phyloP scores from a whole-genome alignment of 2,797 vertebrate genomes.

The Myiotriccus ornatus region DNA sequence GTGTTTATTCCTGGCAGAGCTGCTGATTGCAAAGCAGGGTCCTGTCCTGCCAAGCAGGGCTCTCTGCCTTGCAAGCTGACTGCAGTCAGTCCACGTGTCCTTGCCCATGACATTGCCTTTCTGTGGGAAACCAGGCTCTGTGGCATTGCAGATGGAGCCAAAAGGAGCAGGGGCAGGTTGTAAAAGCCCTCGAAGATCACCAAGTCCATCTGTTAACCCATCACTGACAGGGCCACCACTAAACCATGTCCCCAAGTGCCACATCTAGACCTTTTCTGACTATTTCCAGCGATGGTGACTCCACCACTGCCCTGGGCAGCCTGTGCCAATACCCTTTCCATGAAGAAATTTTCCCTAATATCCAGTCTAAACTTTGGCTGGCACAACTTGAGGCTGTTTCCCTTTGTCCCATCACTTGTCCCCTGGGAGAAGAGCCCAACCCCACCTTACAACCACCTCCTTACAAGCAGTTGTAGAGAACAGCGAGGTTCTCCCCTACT shows the following conservation, averaged over 20 bases:
- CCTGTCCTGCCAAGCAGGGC: background rate
- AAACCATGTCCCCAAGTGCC: background rate
- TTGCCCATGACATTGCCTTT: accelerated
- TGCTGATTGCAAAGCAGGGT: background rate
- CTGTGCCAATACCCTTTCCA: background rate
- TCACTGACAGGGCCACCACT: background rate
- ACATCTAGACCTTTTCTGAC: background rate
- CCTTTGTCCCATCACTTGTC: background rate
- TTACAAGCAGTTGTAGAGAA: background rate
- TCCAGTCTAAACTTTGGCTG: background rate
- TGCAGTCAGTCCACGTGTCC: background rate
- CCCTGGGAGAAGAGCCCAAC: background rate
- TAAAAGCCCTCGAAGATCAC: background rate
- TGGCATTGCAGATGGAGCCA: background rate
- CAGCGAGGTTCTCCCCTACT: background rate
- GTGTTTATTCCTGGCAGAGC: accelerated
- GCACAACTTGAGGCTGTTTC: background rate
- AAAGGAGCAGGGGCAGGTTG: background rate
- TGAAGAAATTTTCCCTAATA: background rate
- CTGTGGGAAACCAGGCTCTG: background rate
- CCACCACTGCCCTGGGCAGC: background rate
- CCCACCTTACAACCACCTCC: background rate
- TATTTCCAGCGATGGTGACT: background rate
- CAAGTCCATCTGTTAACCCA: too few relatives aligned
- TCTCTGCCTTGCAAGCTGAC: background rate